Evolutionary conservation across 2,113 vertebrate species (phyloP), one percentile per base, ranked within the genome.

Genomic region (Heterochromis multidens): DNA sequence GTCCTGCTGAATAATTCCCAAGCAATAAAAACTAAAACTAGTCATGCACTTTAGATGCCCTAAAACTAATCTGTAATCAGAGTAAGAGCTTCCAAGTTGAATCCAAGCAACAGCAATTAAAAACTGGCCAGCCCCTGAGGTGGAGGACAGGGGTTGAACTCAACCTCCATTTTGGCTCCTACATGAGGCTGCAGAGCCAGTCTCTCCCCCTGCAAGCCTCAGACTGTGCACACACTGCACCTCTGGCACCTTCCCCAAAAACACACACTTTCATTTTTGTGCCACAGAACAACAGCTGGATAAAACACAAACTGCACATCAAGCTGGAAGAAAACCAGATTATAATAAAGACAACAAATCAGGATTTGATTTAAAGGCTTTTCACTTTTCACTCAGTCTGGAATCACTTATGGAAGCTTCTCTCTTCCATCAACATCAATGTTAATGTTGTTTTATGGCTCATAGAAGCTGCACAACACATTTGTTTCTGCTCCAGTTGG

Each of bases 131-230:
- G 67, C 17, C 67, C 25, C 67, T 1, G 1, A 29, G 67, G 72
- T 52, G 72, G 72, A 56, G 72, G 29, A n/a, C 3, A 1, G 29
- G 54, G 29, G 72, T 4, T 46, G 72, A 27, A 56, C 76, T 57
- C 46, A 16, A 72, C 43, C 79, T 81, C 61, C 79, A 82, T 81
- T 67, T 79, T 82, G 83, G 83, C 83, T 61, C 65, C 57, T 43
- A 17, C 40, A 63, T 54, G 43, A 58, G n/a, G 62, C 16, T 33
- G 58, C 25, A 11, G 46, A 79, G 63, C 21, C 76, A 79, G 63
- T 6, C 33, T 62, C n/a, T 79, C 29, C 46, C 16, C 46, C 16
- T 74, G 17, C 74, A 79, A 76, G 65, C 83, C 83, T 65, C 76
- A 5, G 29, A 82, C 40, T 29, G 40, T 46, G 46, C 1, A 5